Evolutionary conservation across 1,140 invertebrate genomes (phyloP), one percentile per base, ranked within the genome.

Genomic region (Chelonus insularis): DNA sequence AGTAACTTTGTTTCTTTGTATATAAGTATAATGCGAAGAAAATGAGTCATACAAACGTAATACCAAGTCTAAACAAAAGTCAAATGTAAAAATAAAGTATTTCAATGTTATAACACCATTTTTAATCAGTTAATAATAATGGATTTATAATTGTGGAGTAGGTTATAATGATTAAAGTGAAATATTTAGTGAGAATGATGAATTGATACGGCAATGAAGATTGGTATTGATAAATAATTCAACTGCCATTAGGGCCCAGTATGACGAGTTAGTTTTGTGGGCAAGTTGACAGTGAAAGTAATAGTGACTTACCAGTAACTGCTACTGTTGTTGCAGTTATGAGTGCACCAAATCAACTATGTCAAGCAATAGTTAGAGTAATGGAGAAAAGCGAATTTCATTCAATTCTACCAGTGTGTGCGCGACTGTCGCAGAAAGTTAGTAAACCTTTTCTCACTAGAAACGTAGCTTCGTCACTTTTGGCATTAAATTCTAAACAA

Each of bases 331-430:
- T 37, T 50, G 54, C 62, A 60, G 62, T 64, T 64, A 64, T 60
- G 57, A 55, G 51, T 60, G 62, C 62, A 57, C 57, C 18, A 50
- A 47, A 51, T 50, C 62, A 60, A 60, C 62, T 64, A 57, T 64
- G 62, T 60, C 62, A 64, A 64, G 62, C 51, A 60, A 20, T 29
- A 29, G 25, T 55, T 58, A 23, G 7, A 18, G 37, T 47, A 14
- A 64, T 56, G 57, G 34, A 60, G 51, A 60, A 55, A 39, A 56
- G 14, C 32, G 20, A 60, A 57, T 57, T 32, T 39, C 7, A 43
- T 16, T 39, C 2, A 21, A 16, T 34, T 14, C 8, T 16, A 39
- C 9, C 34, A 48, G 47, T 34, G 43, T 43, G 23, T 25, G 23
- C 21, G n/a, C 9, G 4, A 51, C 16, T 23, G 23, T 48, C 21